Percentiles rank a stretch among this genome's conserved stretches.
Conservation (phyloP, 2,888 invertebrate genomes). For the Odontocerum albicorne region DNA sequence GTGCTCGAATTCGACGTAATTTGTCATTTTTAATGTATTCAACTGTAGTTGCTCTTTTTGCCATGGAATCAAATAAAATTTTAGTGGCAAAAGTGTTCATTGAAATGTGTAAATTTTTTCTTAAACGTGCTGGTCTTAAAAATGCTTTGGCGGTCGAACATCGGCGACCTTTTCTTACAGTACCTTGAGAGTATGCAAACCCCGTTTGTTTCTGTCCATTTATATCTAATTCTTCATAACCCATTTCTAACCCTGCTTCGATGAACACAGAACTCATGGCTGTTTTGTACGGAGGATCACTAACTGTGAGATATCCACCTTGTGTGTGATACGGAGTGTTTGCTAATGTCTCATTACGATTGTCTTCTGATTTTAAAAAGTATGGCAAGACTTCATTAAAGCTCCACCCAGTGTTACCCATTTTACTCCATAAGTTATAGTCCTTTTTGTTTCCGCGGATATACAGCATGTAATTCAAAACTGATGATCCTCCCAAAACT, state of each 20-base stretch:
- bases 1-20: conserved; percentile 40
- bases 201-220: conserved; percentile 52
- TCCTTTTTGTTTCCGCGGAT: conserved; percentile 58
- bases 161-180: conserved; percentile 51
- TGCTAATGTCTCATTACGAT: conserved; percentile 30
- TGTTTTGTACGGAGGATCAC: conserved; percentile 43
- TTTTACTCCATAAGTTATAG: conserved; percentile 57
- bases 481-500: conserved; percentile 62
- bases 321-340: conserved; percentile 44
- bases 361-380: conserved; percentile 54
- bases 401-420: conserved; percentile 59
- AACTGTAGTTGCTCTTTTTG: conserved; percentile 44
- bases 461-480: conserved; percentile 64
- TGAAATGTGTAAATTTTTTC: conserved; percentile 40
- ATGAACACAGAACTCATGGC: conserved; percentile 47
- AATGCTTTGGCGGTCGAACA: conserved; percentile 59
- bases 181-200: conserved; percentile 49
- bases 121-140: conserved; percentile 43
- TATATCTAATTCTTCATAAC: conserved; percentile 45
- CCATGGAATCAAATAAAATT: conserved; percentile 47
- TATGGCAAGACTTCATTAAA: conserved; percentile 53
- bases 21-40: conserved; percentile 41
- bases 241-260: conserved; percentile 51
- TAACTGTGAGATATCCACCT: conserved; percentile 50
- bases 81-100: conserved; percentile 48